phyloP scores from a whole-genome alignment of 2,888 invertebrate genomes.

The Caenorhabditis japonica region DNA sequence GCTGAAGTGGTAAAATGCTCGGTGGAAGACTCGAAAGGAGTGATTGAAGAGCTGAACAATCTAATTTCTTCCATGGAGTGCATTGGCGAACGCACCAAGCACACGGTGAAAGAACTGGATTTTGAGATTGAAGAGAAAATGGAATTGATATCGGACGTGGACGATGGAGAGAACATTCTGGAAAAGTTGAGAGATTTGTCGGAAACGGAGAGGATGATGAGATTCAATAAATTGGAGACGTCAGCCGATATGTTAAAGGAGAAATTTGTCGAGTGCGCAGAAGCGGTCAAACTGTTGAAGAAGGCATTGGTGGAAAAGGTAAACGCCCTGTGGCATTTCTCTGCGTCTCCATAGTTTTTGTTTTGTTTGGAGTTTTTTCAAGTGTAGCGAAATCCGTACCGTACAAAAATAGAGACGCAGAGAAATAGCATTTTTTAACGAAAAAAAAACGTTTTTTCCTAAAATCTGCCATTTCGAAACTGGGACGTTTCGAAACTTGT shows the following conservation, averaged over 20 bases:
- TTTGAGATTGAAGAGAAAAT: conserved; percentile 41
- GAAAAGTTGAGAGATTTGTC: conserved; percentile 27
- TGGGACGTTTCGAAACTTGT: too few relatives aligned
- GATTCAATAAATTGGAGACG: conserved; percentile 48
- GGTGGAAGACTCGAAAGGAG: conserved; percentile 31
- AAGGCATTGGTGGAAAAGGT: conserved; percentile 14
- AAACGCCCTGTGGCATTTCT: too few relatives aligned
- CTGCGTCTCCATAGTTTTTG: too few relatives aligned
- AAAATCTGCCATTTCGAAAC: too few relatives aligned
- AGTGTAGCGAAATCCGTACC: too few relatives aligned
- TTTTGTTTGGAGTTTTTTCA: too few relatives aligned
- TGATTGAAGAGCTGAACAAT: conserved; percentile 28
- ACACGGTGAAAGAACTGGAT: conserved; percentile 46
- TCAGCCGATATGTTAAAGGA: conserved; percentile 29
- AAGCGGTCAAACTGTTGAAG: conserved; percentile 25
- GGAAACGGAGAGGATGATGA: conserved; percentile 42
- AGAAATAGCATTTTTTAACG: too few relatives aligned
- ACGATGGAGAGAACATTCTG: conserved; percentile 18
- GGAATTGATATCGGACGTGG: conserved; percentile 22
- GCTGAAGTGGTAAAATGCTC: conserved; percentile 30
- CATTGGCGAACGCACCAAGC: conserved; percentile 18
- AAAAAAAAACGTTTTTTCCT: not conserved
- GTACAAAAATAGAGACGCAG: too few relatives aligned
- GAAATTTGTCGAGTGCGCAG: conserved; percentile 34
- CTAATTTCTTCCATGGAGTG: conserved; percentile 19